Evolutionary conservation across 1,140 invertebrate genomes (phyloP), one percentile per base, ranked within the genome.

Genomic region (Conus betulinus): DNA sequence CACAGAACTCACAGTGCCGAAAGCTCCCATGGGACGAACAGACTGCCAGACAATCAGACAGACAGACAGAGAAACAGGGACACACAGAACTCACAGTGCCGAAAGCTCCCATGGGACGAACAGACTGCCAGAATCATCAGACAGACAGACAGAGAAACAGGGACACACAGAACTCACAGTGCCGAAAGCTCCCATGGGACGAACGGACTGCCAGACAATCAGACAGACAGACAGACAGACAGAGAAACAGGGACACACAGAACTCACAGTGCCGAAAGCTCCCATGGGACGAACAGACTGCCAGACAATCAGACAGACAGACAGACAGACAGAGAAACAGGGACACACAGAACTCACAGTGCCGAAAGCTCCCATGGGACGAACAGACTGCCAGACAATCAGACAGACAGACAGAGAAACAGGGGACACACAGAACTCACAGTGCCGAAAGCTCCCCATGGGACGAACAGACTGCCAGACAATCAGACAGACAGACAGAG

Each of bases 391-490:
- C 39, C 39, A 3, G 39, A 39, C 39, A 39, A 39, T 39, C 39
- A 63, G n/a, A n/a, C 67, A 71, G 67, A 71, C 67, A 71, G 67
- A 8, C 0, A 4, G 8, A 71, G 67, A 8, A 23, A 39, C 76
- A 78, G n/a, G 39, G 0, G 17, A 39, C 1, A 51, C 27, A 10
- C 0, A 78, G 39, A 27, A 89, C 94, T 93, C 90, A 95, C 95
- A 10, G 92, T 94, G 82, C 94, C 95, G 93, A 94, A 95, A 23
- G 95, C 95, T 81, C 95, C 95, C 90, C n/a, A n/a, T n/a, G n/a
- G n/a, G 39, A 39, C 39, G 39, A 39, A 39, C 39, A 39, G 39
- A 39, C 39, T 39, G 39, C 39, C 39, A 3, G 39, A 39, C 39
- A 39, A 39, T 39, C 39, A 63, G n/a, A n/a, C 67, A 71, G 67